Base-by-base conservation (phyloP, 1,140 invertebrate genomes). In the Phthorimaea operculella region DNA sequence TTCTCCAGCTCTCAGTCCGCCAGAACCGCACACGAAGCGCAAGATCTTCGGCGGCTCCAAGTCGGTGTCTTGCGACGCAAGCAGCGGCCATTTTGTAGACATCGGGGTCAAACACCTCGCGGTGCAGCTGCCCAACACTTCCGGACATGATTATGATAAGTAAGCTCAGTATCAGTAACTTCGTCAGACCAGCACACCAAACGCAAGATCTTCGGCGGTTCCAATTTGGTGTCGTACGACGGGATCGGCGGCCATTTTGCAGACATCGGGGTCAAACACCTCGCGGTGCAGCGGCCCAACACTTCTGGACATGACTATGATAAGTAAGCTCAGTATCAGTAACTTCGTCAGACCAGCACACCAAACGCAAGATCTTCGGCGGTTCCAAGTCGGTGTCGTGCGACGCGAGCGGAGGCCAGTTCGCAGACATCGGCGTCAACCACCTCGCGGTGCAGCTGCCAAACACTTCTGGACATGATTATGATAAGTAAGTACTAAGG, bases 361-460 rank as follows among this genome's bases (percentile, higher is more conserved):
- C 14, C 4, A 74, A 67, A 59, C 70, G 68, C 17, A 72, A 65
- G 51, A 58, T 61, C 14, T 76, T 66, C 50, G 33, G 52, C 0
- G 8, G 9, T 1, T 55, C 39, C 14, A 80, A 81, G 47, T 65
- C 76, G 0, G 36, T 61, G 1, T 76, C 77, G 0, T 75, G 53
- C 45, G 76, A 79, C 21, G 53, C 33, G 6, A 42, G 50, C 10
- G 14, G 54, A 0, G 57, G 17, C 11, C 33, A 39, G 0, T 42
- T 66, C 10, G 69, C 66, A 1, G 67, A 77, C 9, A 66, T 79
- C 6, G 59, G 67, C 0, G 72, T 81, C 15, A 77, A 66, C 51
- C 76, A 77, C 34, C 57, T 83, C 14, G 75, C 67, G 12, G 71
- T 81, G 0, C 76, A 80, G 34, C 52, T 83, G 6, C 76, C 78